These are phyloP conservation scores for Tiliqua scincoides DNA, from an alignment of 2,113 vertebrate species.

Conservation along the genomic window DNA sequence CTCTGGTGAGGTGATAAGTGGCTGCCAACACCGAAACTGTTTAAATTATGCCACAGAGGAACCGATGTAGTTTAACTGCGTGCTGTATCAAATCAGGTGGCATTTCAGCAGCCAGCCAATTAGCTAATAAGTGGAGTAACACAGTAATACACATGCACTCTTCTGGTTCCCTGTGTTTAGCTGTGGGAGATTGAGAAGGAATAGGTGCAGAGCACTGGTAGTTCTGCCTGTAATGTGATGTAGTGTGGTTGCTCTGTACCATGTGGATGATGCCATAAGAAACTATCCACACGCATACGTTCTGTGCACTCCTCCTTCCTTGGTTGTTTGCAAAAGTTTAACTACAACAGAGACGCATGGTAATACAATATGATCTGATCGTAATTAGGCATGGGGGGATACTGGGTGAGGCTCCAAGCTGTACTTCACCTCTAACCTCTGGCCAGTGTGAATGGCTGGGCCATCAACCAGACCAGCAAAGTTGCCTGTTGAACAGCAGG, in stretches of 20 bases:
- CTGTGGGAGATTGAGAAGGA: background rate
- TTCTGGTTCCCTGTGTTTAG: background rate
- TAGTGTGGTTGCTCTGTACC: background rate
- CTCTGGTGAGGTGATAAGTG: background rate
- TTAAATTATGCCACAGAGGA: background rate
- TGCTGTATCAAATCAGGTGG: background rate
- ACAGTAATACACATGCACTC: background rate
- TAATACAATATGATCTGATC: too few relatives aligned
- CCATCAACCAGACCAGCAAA: background rate
- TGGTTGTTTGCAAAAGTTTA: background rate
- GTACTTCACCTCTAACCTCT: background rate
- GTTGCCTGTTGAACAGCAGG: background rate
- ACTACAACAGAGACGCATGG: too few relatives aligned
- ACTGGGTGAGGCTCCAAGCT: too few relatives aligned
- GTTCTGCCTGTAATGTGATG: fast-evolving
- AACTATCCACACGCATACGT: background rate
- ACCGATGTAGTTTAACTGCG: background rate
- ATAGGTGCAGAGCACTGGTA: background rate
- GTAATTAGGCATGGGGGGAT: too few relatives aligned
- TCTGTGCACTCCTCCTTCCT: background rate
- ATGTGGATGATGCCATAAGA: too few relatives aligned
- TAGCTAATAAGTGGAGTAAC: background rate
- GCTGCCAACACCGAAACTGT: background rate
- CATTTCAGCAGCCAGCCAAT: background rate
- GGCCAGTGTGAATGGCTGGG: background rate